Evolutionary conservation across 2,797 vertebrate species (phyloP), one percentile per base, ranked within the genome.

Genomic region (Chanos chanos): DNA sequence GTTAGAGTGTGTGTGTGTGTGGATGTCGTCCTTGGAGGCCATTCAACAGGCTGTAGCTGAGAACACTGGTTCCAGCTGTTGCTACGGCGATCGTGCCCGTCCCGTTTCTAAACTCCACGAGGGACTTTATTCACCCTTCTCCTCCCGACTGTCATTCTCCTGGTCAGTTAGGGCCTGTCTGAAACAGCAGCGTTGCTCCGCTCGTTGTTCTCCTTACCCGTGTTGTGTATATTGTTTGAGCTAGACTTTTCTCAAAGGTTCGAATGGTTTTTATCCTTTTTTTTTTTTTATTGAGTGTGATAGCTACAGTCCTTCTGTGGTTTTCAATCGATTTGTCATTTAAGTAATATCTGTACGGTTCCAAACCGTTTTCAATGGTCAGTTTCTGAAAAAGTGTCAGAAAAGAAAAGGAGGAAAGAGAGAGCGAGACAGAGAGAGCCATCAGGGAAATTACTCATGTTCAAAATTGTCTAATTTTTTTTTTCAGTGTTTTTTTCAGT

Each of bases 51-150:
- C 63, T 30, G 51, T 34, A n/a, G 21, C 52, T 27, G 30, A 36
- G 28, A 43, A 18, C 31, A 33, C 53, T 66, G 48, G 54, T 44
- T 49, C 66, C 27, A 64, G 47, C 70, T 61, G 64, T 64, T 65
- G 61, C 45, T 64, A 30, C 13, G 15, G 33, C 24, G 41, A 22
- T 5, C n/a, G 13, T 48, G 48, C 1, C 47, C n/a, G 15, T 13
- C 28, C 16, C 13, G 8, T 48, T 47, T 7, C n/a, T n/a, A n/a
- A n/a, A n/a, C n/a, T n/a, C n/a, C n/a, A n/a, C n/a, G n/a, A n/a
- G n/a, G n/a, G n/a, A n/a, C n/a, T n/a, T n/a, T n/a, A n/a, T n/a
- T n/a, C n/a, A n/a, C n/a, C n/a, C n/a, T n/a, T n/a, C n/a, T n/a
- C n/a, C n/a, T n/a, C n/a, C n/a, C n/a, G n/a, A n/a, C n/a, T n/a